Evolutionary conservation across 2,888 invertebrate species (phyloP), one percentile per base, ranked within the genome.

Genomic region (Apomyelois bistriatella): DNA sequence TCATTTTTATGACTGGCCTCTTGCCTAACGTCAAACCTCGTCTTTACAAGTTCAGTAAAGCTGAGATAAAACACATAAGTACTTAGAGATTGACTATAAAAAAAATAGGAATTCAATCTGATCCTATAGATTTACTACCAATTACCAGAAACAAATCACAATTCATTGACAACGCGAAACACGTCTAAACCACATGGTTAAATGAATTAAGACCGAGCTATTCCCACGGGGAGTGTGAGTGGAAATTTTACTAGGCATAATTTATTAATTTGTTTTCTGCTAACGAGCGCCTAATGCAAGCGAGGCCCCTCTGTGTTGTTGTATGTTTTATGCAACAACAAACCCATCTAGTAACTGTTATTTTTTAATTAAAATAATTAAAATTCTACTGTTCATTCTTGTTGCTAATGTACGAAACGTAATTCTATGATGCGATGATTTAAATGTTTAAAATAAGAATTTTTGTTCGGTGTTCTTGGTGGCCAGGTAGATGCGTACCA

Each of bases 221-320:
- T 84, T 88, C 88, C 82, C 88, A 88, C 86, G 86, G 62, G 61
- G 62, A 60, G 69, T 76, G 80, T 80, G 81, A 75, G 76, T 75
- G 66, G 76, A 76, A 76, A 76, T 64, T 70, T 64, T 76, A 68
- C 57, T 59, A 59, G 60, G 75, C 68, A 82, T 85, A 86, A 86
- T 86, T 79, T 82, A 87, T 86, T 87, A 85, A 87, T 88, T 85
- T 82, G 85, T 78, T 86, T 85, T 83, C 83, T 66, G 70, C 76
- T 87, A 84, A 85, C 84, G 83, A 87, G 77, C 59, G 63, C 68
- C 72, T 85, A 80, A 85, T 82, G 79, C 79, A 72, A 73, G 70
- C 62, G 13, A 38, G n/a, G 37, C 37, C 37, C 3, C 3, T 40
- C 66, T 64, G 58, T 68, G 61, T 61, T 66, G 74, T 65, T 59